Percentiles rank a stretch among this genome's conserved stretches.
Conservation (phyloP, 2,797 vertebrate genomes). For the Cuniculus paca region DNA sequence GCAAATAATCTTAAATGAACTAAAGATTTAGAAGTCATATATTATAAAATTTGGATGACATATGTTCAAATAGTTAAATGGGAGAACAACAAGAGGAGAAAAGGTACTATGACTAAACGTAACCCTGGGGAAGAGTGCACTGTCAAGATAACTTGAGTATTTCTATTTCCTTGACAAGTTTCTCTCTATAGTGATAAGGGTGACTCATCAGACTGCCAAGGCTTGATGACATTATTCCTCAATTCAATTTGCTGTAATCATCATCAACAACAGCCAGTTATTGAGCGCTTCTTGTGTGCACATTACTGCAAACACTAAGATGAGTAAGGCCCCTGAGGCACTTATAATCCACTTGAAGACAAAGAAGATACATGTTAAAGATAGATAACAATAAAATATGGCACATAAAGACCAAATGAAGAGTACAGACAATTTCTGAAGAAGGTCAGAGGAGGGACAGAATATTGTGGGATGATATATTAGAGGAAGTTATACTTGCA, state of each 20-base stretch:
- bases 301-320: conserved; percentile 67
- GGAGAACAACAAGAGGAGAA: neutral
- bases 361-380: conserved; percentile 49
- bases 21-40: conserved; percentile 10
- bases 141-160: conserved; percentile 69
- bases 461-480: neutral
- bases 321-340: conserved; percentile 48
- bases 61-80: conserved; percentile 34
- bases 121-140: conserved; percentile 49
- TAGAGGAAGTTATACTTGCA: neutral
- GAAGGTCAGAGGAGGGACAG: conserved; percentile 50
- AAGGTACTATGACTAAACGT: neutral
- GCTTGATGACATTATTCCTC: conserved; percentile 66
- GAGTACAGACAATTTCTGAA: conserved; percentile 44
- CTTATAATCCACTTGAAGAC: conserved; percentile 69
- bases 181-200: conserved; percentile 63
- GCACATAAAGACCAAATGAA: conserved; percentile 60
- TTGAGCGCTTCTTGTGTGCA: conserved; percentile 51
- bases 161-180: conserved; percentile 75
- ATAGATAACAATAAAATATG: conserved; percentile 70
- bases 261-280: conserved; percentile 74
- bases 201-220: conserved; percentile 70
- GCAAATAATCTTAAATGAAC: conserved; percentile 5
- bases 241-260: conserved; percentile 73
- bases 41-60: conserved; percentile 31